Percentiles rank a stretch among this genome's conserved stretches.
phyloP scores from a whole-genome alignment of 2,797 vertebrate species.

The Vespertilio murinus region DNA sequence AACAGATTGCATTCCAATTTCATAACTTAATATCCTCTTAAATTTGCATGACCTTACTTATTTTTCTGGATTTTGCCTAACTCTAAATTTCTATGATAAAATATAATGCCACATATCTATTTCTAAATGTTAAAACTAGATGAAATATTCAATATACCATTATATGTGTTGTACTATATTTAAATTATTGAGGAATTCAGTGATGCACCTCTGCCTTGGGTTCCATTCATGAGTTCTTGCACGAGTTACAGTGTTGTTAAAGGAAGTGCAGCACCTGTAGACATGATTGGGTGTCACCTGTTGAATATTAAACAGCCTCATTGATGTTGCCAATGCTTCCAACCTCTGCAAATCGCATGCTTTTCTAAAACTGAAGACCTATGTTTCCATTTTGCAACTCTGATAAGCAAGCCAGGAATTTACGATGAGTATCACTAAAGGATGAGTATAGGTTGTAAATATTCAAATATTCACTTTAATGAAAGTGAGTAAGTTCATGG shows the following conservation, averaged over 20 bases:
- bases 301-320: neutral
- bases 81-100: neutral
- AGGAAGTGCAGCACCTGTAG: neutral
- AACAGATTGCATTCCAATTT: neutral
- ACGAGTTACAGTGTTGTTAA: neutral
- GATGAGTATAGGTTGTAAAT: neutral
- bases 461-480: neutral
- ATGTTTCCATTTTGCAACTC: neutral
- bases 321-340: neutral
- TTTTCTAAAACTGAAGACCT: neutral
- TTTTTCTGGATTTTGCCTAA: conserved; percentile 1
- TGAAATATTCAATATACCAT: neutral
- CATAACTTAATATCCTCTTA: neutral
- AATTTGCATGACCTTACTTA: neutral
- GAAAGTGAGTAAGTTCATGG: neutral
- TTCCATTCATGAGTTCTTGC: neutral
- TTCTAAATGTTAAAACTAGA: neutral
- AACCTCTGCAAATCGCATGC: neutral
- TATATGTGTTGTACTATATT: neutral
- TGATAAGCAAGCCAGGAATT: neutral
- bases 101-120: neutral
- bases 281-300: neutral
- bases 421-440: neutral
- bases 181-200: neutral
- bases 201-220: neutral